A percentile compares a stretch with the other conserved stretches of the same genome.
Evolutionary conservation across 2,888 invertebrate species (phyloP).

Genomic region (Baccha elongata): DNA sequence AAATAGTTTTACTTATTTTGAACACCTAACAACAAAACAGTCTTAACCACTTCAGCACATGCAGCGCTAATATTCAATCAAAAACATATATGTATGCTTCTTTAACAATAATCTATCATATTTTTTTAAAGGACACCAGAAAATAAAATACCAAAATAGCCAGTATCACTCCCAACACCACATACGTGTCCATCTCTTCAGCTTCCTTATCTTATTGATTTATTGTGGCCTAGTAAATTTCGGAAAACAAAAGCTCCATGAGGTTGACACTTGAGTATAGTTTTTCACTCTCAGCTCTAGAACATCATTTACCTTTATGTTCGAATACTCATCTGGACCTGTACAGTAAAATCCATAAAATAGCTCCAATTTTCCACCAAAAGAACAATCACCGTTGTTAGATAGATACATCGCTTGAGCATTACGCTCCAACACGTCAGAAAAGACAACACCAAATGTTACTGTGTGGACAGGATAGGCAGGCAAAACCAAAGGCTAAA

Average conservation of each 20-base stretch:
- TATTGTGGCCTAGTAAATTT: conserved; percentile 63
- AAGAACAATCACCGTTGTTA: conserved; percentile 49
- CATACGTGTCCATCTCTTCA: background rate
- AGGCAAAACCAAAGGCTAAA: conserved; percentile 4
- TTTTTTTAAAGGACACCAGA: no score
- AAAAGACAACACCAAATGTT: conserved; percentile 61
- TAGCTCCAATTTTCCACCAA: conserved; percentile 60
- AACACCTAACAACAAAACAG: no score
- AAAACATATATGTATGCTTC: no score
- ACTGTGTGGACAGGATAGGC: background rate
- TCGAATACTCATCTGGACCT: conserved; percentile 56
- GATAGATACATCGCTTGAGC: conserved; percentile 1
- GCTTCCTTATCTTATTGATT: conserved; percentile 70
- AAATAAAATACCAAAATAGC: no score
- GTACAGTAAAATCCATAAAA: conserved; percentile 67
- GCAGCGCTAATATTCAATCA: no score
- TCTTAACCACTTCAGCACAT: no score
- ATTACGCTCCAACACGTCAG: conserved; percentile 55
- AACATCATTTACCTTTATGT: conserved; percentile 73
- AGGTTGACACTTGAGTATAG: conserved; percentile 46
- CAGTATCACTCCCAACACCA: no score
- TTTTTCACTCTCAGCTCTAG: conserved; percentile 46
- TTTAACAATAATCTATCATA: no score
- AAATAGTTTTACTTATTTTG: no score
- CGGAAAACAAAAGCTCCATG: conserved; percentile 19